Conservation (phyloP, 2,888 invertebrate species). For the Folsomia manolachei region DNA sequence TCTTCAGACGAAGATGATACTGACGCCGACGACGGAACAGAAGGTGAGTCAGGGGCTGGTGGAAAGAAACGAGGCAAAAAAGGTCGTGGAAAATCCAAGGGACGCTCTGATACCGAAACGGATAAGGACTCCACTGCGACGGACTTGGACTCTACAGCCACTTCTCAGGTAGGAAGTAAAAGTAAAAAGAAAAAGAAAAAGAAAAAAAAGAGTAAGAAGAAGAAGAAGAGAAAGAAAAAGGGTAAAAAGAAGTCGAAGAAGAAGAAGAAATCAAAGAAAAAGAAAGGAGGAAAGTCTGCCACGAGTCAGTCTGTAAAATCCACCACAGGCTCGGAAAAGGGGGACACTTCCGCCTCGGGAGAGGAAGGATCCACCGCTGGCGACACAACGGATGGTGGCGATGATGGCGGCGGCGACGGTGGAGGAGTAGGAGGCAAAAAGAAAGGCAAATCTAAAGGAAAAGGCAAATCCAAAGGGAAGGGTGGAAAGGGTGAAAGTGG, state of each 20-base stretch:
- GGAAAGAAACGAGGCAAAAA: neutral
- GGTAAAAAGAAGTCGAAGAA: neutral
- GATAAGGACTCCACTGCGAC: neutral
- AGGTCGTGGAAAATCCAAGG: slow-evolving; percentile 4
- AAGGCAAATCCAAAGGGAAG: neutral
- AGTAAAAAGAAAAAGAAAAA: slow-evolving; percentile 2
- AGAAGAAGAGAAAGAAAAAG: neutral
- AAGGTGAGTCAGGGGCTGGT: neutral
- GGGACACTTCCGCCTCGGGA: neutral
- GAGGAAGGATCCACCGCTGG: neutral
- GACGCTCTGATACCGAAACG: neutral
- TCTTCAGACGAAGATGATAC: neutral
- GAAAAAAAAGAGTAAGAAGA: neutral
- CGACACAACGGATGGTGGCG: neutral
- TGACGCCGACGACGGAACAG: neutral
- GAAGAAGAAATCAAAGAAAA: slow-evolving; percentile 10
- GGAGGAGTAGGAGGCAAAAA: neutral
- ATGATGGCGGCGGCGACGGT: neutral
- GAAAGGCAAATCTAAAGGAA: neutral
- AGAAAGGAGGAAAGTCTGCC: slow-evolving; percentile 4
- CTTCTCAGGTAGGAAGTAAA: neutral
- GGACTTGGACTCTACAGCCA: neutral
- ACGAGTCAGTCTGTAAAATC: neutral
- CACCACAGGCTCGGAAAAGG: neutral
- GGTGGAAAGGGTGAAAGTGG: neutral